Evolutionary conservation across 1,140 invertebrate species (phyloP).

Genomic region (Drosophila parvula): DNA sequence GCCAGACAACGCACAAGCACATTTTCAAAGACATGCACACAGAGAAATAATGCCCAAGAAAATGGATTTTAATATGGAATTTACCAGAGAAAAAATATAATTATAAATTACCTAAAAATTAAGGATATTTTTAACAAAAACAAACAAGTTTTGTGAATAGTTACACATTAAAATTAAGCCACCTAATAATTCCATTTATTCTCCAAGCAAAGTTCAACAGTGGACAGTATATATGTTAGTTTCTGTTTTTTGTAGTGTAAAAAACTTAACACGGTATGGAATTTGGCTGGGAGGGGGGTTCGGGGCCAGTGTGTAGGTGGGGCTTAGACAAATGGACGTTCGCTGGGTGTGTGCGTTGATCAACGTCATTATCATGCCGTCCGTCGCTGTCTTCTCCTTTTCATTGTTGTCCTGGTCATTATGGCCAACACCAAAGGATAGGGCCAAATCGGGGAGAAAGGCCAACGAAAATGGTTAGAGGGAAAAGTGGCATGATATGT

Average conservation of each 20-base stretch:
- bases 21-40: slow-evolving; percentile 13
- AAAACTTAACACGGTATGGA: slow-evolving; percentile 20
- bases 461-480: not conserved
- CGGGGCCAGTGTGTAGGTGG: not conserved
- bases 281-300: not conserved
- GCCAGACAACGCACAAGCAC: slow-evolving; percentile 41
- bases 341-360: slow-evolving; percentile 72
- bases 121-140: too few relatives aligned
- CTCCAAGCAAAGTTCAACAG: too few relatives aligned
- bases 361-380: slow-evolving; percentile 66
- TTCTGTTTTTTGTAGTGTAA: slow-evolving; percentile 1
- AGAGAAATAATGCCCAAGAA: not conserved
- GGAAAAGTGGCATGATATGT: slow-evolving; percentile 60
- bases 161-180: too few relatives aligned
- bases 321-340: slow-evolving; percentile 71
- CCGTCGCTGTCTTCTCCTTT: slow-evolving; percentile 42
- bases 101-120: too few relatives aligned
- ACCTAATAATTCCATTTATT: too few relatives aligned
- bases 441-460: slow-evolving; percentile 1
- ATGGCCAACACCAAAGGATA: slow-evolving; percentile 66
- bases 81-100: too few relatives aligned
- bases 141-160: too few relatives aligned
- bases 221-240: too few relatives aligned
- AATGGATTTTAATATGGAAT: too few relatives aligned
- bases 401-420: slow-evolving; percentile 65